These are phyloP conservation scores for Siniperca undulata DNA, from an alignment of 2,797 vertebrate species.

Conservation along the genomic window DNA sequence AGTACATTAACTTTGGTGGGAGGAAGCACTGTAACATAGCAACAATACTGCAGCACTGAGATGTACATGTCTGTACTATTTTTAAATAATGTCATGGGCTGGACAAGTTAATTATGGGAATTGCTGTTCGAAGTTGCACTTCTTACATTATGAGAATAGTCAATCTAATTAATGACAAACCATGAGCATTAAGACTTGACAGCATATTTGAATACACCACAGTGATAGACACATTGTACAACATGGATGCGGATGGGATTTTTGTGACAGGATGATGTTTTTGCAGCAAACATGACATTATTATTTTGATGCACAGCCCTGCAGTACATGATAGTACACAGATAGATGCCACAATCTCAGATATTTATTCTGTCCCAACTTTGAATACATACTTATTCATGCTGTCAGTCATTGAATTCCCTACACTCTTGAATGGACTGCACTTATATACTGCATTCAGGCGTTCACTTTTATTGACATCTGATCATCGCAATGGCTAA, in stretches of 20 bases:
- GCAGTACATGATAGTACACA: neutral
- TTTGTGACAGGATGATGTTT: neutral
- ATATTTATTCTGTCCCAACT: neutral
- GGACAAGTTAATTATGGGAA: neutral
- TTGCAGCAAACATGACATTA: neutral
- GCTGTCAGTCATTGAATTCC: neutral
- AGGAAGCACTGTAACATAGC: neutral
- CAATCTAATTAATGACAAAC: neutral
- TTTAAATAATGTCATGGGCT: neutral
- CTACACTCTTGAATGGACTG: neutral
- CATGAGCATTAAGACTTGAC: neutral
- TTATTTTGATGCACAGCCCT: neutral
- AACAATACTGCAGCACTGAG: neutral
- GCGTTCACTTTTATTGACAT: neutral
- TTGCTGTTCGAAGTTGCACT: neutral
- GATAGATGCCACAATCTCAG: neutral
- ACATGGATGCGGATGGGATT: neutral
- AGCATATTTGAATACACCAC: neutral
- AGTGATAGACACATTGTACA: neutral
- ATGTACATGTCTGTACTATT: neutral
- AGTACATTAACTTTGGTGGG: neutral
- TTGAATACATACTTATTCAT: neutral
- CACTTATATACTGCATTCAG: neutral
- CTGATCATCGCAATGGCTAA: neutral
- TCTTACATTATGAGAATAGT: neutral